These are phyloP conservation scores for Lasiommata megera DNA, from an alignment of 2,888 invertebrate genomes.

Conservation along the genomic window DNA sequence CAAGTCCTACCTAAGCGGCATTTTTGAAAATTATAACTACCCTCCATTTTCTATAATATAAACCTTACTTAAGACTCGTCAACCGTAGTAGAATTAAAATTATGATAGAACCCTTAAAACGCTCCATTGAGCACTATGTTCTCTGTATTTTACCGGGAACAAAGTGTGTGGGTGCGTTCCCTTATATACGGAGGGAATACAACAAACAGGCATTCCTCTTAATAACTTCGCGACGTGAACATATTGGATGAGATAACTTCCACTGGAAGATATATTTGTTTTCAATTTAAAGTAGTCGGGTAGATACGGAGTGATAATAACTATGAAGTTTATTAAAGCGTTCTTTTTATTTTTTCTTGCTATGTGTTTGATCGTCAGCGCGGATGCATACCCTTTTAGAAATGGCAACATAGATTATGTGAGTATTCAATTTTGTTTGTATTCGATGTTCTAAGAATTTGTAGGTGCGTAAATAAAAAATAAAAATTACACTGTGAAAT, in stretches of 20 bases:
- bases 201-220: constrained; percentile 49
- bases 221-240: constrained; percentile 37
- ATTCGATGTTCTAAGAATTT: too few relatives aligned
- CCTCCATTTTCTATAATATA: too few relatives aligned
- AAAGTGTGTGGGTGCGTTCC: constrained; percentile 62
- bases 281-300: neutral
- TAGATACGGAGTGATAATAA: neutral
- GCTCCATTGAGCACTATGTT: neutral
- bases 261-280: neutral
- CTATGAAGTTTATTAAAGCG: constrained; percentile 50
- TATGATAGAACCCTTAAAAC: too few relatives aligned
- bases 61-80: too few relatives aligned
- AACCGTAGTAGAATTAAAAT: too few relatives aligned
- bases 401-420: constrained; percentile 67
- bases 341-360: constrained; percentile 50
- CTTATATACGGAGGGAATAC: constrained; percentile 58
- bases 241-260: neutral
- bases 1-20: too few relatives aligned
- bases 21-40: too few relatives aligned
- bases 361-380: constrained; percentile 44
- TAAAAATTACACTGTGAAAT: too few relatives aligned
- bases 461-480: too few relatives aligned
- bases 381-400: constrained; percentile 54
- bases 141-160: constrained; percentile 41
- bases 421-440: constrained; percentile 42